These are phyloP conservation scores for Lasius fuliginosus DNA, from an alignment of 2,888 invertebrate genomes.

Conservation along the genomic window DNA sequence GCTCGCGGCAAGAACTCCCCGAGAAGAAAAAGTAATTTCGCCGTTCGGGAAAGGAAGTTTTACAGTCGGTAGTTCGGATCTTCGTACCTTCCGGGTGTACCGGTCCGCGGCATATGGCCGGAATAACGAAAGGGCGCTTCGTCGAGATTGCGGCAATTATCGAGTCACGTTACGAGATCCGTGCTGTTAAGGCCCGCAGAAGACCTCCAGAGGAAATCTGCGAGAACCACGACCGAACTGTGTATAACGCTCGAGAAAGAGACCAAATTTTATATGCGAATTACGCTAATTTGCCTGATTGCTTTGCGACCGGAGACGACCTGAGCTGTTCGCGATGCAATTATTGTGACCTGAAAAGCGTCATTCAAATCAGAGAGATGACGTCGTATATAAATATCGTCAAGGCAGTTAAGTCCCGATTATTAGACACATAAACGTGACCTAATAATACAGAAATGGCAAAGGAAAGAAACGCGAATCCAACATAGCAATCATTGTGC, in stretches of 20 bases:
- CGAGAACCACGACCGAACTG: neutral
- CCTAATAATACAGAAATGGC: neutral
- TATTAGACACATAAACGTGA: conserved; percentile 1
- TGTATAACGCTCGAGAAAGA: neutral
- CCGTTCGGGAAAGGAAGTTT: conserved; percentile 76
- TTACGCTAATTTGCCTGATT: conserved; percentile 51
- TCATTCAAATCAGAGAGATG: neutral
- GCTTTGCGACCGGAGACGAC: neutral
- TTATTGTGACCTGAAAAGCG: neutral
- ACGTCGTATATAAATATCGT: conserved; percentile 14
- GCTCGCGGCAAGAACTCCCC: conserved; percentile 39
- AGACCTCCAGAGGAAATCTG: conserved; percentile 12
- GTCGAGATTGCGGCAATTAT: conserved; percentile 81
- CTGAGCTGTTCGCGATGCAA: neutral
- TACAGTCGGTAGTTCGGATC: conserved; percentile 77
- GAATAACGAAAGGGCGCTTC: conserved; percentile 78
- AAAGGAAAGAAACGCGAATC: neutral
- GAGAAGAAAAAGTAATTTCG: conserved; percentile 54
- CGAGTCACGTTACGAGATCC: conserved; percentile 77
- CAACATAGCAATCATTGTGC: neutral
- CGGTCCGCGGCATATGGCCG: conserved; percentile 76
- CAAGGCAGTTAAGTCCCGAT: neutral
- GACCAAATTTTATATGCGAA: conserved; percentile 40
- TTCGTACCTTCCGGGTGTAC: conserved; percentile 75
- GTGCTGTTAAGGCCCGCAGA: conserved; percentile 42